Percentiles rank a stretch among this genome's conserved stretches.
Evolutionary conservation across 2,888 invertebrate species (phyloP).

Genomic region (Lasioglossum leucozonium): DNA sequence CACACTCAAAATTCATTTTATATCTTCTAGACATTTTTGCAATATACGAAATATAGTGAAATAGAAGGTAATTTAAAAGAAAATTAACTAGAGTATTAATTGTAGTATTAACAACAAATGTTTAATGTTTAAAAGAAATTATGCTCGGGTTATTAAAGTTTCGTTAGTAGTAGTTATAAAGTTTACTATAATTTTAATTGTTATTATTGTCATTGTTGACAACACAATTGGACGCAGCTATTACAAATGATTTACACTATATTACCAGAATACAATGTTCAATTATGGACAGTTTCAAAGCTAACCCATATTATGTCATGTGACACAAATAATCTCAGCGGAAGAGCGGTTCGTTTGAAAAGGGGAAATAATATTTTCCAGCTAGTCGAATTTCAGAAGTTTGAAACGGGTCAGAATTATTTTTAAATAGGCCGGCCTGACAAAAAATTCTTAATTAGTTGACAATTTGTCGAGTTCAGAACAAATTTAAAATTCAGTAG

Average conservation of each 20-base stretch:
- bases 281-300: background rate
- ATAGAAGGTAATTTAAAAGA: background rate
- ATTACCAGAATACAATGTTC: background rate
- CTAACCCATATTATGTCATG: background rate
- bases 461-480: background rate
- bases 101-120: too few relatives aligned
- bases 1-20: background rate
- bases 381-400: too few relatives aligned
- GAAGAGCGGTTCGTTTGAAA: background rate
- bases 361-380: background rate
- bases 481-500: background rate
- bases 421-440: background rate
- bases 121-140: background rate
- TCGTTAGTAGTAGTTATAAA: background rate
- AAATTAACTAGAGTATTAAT: background rate
- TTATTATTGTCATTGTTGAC: background rate
- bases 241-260: background rate
- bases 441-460: conserved; percentile 4
- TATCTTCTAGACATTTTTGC: background rate
- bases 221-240: background rate
- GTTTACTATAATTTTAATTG: background rate
- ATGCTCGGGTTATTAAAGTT: background rate
- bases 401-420: background rate
- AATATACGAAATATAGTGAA: background rate
- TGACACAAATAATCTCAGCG: background rate